phyloP scores from a whole-genome alignment of 2,797 vertebrate genomes.

The Petrocephalus sullivani region DNA sequence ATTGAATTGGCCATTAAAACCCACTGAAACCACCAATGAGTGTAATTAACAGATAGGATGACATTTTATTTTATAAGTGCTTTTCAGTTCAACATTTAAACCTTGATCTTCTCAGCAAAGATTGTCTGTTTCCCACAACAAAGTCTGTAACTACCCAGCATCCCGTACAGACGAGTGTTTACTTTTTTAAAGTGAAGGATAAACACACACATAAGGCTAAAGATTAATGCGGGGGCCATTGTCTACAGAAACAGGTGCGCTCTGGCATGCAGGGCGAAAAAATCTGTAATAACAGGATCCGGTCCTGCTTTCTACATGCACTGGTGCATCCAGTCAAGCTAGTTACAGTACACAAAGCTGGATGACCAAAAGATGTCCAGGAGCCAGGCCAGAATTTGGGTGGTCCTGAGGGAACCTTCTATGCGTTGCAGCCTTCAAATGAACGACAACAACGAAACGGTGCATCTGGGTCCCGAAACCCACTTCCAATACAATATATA shows the following conservation, averaged over 20 bases:
- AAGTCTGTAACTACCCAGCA: not conserved
- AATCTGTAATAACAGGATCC: not conserved
- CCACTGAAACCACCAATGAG: slow-evolving; percentile 39
- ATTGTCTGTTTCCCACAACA: slow-evolving; percentile 42
- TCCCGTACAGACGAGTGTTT: not conserved
- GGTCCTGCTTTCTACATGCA: not conserved
- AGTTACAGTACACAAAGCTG: no score
- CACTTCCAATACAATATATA: not conserved
- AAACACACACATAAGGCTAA: not conserved
- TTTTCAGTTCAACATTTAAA: slow-evolving; percentile 25
- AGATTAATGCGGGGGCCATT: not conserved
- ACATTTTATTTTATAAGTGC: slow-evolving; percentile 19
- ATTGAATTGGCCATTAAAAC: slow-evolving; percentile 51
- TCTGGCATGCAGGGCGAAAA: not conserved
- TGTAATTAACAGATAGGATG: slow-evolving; percentile 33
- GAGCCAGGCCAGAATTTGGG: not conserved
- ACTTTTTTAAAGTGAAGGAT: not conserved
- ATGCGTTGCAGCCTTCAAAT: not conserved
- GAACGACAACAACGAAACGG: not conserved
- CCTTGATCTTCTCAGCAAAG: slow-evolving; percentile 28
- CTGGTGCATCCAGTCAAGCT: not conserved
- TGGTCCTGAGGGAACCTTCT: not conserved
- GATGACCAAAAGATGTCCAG: not conserved
- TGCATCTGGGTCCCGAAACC: not conserved
- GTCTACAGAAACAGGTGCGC: not conserved